Base-by-base conservation (phyloP, 2,888 invertebrate genomes). In the Ceriagrion tenellum region DNA sequence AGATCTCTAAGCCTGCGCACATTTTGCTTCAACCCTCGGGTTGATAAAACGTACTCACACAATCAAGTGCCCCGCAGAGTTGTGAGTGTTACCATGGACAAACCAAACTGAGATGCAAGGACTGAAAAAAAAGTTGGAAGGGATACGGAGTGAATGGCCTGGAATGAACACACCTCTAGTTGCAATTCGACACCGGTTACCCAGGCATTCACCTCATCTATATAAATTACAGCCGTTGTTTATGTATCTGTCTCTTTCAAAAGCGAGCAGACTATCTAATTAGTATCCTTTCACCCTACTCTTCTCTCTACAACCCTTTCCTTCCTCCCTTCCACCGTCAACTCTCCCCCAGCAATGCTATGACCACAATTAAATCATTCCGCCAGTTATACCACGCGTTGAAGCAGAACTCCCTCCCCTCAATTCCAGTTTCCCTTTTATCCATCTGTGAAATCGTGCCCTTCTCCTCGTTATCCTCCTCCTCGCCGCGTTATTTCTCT, bases 321-420 rank as follows among this genome's bases (percentile, higher is more conserved):
- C 59, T 59, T 47, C 8, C 47, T n/a, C 59, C 2, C 30, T 35
- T 16, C 81, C 35, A 0, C 26, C 1, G 13, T 81, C 35, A 8
- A 35, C 35, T 81, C 35, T 26, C 81, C 26, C 35, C 35, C 13
- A 18, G 35, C 81, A 35, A 81, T 81, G 12, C 81, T 26, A 3
- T 26, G 81, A 0, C 16, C 81, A 81, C 81, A 81, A 81, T 81
- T 81, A 81, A 81, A 81, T 81, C 81, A 81, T 81, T 81, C 81
- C 81, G 81, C 81, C 16, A 81, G 30, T 81, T 81, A 81, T 26
- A 3, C 81, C 81, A 35, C 30, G 81, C 81, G 81, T 35, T 81
- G 81, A n/a, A 35, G 30, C 30, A 35, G 30, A 81, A 30, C 35
- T 69, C 69, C n/a, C 69, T 69, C n/a, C 69, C 69, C n/a, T 69